Evolutionary conservation across 2,113 vertebrate genomes (phyloP), one percentile per base, ranked within the genome.

Genomic region (Myrmecobius fasciatus): DNA sequence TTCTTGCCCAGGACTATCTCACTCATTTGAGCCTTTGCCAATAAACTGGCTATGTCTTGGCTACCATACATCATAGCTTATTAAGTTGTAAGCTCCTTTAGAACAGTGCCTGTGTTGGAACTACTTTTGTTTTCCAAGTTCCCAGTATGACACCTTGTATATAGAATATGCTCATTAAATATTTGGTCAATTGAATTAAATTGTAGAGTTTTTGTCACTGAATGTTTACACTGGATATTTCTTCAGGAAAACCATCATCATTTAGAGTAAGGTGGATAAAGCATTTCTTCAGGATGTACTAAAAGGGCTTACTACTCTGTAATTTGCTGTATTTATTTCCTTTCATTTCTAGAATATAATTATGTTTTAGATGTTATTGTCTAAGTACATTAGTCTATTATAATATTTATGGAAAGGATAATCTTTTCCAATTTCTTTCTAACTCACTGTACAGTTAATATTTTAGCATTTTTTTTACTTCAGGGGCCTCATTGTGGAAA

Each of bases 401-500:
- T 95, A 95, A 83, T 93, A 92, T 95, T 92, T 94, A 83, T 95
- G 25, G 83, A 47, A 89, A 93, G 56, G 93, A 94, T 97, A 95
- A 96, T 97, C 67, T 97, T 93, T 93, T 94, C 95, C 90, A 94
- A 60, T 97, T 98, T 95, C n/a, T 97, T 93, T 96, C 49, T n/a
- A 89, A 3, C 95, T 92, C 97, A 97, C 95, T 96, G 91, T 94
- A 88, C 92, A 96, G 93, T 94, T 97, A 97, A 92, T 95, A 92
- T 97, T 96, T 22, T 60, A 97, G 95, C 91, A 95, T 47, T 96
- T 93, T 97, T 49, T 54, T 96, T 94, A 97, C 95, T 96, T 96
- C 90, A 89, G 93, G 97, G 75, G 8, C 95, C 92, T 53, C 51
- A n/a, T 92, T 96, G 91, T 96, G 93, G 92, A 97, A 96, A 96